Conservation (phyloP, 2,113 vertebrate genomes). For the Microcebus murinus region DNA sequence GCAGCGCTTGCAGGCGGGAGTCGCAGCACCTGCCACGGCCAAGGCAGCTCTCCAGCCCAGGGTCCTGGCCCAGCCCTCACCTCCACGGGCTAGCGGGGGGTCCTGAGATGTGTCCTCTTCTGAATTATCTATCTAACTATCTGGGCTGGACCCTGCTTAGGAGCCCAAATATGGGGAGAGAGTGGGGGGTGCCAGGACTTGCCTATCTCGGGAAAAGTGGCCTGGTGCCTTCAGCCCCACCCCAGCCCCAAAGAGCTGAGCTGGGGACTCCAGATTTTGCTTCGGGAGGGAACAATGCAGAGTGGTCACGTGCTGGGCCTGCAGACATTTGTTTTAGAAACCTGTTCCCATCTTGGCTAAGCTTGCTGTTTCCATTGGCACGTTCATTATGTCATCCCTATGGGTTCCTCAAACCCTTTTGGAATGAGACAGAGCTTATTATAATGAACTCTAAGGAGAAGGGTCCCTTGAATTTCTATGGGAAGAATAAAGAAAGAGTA, state of each 20-base stretch:
- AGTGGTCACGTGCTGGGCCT: not conserved
- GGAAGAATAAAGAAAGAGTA: not conserved
- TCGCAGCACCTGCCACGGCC: not conserved
- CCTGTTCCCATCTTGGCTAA: not conserved
- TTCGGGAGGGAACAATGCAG: not conserved
- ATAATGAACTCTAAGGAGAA: not conserved
- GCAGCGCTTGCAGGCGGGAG: not conserved
- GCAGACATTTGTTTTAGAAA: not conserved
- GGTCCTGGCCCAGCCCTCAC: not conserved
- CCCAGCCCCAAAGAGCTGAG: not conserved
- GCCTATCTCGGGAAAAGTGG: not conserved
- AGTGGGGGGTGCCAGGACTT: not conserved
- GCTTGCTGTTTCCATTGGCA: not conserved
- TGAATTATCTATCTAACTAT: not conserved
- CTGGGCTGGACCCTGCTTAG: not conserved
- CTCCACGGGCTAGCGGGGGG: accelerated
- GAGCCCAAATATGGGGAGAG: not conserved
- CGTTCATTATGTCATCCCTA: not conserved
- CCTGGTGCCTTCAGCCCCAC: not conserved
- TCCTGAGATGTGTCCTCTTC: not conserved
- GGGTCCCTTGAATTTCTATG: not conserved
- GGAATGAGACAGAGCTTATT: not conserved
- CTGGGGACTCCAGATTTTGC: not conserved
- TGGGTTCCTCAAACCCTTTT: not conserved
- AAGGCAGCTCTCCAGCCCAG: not conserved